Evolutionary conservation across 2,113 vertebrate species (phyloP).

Genomic region (Amphilophus citrinellus): DNA sequence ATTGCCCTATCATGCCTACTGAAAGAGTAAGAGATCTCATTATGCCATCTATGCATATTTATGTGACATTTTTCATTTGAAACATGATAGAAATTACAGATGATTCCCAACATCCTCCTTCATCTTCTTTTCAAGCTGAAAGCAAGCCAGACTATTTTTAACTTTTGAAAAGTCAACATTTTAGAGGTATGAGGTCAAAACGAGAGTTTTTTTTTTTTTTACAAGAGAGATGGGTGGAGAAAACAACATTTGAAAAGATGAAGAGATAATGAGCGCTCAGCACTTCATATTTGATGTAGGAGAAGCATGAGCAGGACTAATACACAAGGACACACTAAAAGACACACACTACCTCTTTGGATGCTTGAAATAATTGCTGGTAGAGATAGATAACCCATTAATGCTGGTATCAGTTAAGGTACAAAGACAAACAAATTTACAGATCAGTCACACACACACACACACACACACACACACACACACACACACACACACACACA

Average conservation of each 20-base stretch:
- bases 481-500: too few species aligned
- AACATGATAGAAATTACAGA: not conserved
- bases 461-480: too few species aligned
- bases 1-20: not conserved
- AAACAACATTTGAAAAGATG: not conserved
- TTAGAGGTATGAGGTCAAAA: not conserved
- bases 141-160: slow-evolving; percentile 17
- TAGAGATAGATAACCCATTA: slow-evolving; percentile 13
- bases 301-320: not conserved
- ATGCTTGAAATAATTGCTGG: not conserved
- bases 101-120: not conserved
- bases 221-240: not conserved
- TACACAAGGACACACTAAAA: not conserved
- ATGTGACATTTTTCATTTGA: not conserved
- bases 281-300: not conserved
- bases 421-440: not conserved
- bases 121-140: not conserved
- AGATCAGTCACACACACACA: not conserved
- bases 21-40: not conserved
- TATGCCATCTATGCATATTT: not conserved
- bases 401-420: not conserved
- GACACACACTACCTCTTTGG: slow-evolving; percentile 19
- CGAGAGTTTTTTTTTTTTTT: not conserved
- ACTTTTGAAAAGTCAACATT: not conserved
- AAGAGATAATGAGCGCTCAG: not conserved